Percentiles rank a stretch among this genome's conserved stretches.
phyloP scores from a whole-genome alignment of 2,888 invertebrate species.

The Ophion obscuratus region DNA sequence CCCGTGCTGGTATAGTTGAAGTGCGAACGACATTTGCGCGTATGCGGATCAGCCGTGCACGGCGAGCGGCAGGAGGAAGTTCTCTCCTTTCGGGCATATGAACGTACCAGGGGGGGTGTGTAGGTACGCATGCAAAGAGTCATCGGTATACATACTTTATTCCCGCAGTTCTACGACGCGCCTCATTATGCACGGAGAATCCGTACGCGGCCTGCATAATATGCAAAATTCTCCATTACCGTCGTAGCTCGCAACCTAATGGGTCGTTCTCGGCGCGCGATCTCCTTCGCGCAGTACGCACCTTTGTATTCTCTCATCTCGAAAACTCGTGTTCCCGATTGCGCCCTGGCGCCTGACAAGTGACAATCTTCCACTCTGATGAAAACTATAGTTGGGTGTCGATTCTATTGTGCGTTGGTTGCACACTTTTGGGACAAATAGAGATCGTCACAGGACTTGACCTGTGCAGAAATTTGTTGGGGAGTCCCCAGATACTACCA shows the following conservation, averaged over 20 bases:
- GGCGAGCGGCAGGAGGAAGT: constrained; percentile 24
- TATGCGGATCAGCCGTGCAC: constrained; percentile 10
- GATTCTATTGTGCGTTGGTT: too few relatives aligned
- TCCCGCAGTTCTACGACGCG: constrained; percentile 79
- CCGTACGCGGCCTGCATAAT: constrained; percentile 83
- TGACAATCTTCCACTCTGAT: too few relatives aligned
- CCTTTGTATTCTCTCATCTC: too few relatives aligned
- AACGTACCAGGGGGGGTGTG: constrained; percentile 61
- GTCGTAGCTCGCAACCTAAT: constrained; percentile 71
- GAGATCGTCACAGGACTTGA: too few relatives aligned
- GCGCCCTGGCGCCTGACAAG: too few relatives aligned
- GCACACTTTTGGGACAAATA: too few relatives aligned
- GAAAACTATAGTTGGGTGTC: too few relatives aligned
- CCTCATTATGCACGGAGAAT: constrained; percentile 83
- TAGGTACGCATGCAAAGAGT: constrained; percentile 55
- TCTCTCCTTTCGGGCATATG: constrained; percentile 54
- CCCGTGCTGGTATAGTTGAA: not conserved
- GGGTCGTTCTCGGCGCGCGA: constrained; percentile 45
- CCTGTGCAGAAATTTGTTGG: too few relatives aligned
- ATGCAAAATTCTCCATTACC: constrained; percentile 82
- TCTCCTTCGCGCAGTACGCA: too few relatives aligned
- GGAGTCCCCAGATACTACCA: too few relatives aligned
- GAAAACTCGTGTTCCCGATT: too few relatives aligned
- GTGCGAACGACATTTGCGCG: not conserved
- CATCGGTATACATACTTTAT: constrained; percentile 78